Base-by-base conservation (phyloP, 2,113 vertebrate species). In the Otus sunia region DNA sequence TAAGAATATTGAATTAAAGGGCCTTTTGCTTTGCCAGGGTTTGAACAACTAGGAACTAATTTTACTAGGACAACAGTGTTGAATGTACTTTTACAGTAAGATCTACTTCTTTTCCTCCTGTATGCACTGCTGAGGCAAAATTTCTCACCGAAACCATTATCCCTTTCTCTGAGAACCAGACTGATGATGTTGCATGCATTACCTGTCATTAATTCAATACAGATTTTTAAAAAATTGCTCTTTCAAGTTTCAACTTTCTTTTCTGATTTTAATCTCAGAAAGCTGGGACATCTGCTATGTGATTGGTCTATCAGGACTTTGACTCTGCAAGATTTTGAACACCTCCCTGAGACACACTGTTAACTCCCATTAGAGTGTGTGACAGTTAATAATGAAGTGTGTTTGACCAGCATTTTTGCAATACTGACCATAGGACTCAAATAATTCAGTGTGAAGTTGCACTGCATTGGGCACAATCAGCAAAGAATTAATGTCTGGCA, bases 41-140 rank as follows among this genome's bases (percentile, higher is more conserved):
- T 91, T 83, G 50, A 80, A 43, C 25, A 77, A 63, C 21, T 74
- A 80, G n/a, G 26, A 88, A 83, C 77, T 77, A 58, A 63, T 90
- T 92, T 92, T 90, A 63, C n/a, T 32, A 49, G 63, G 26, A 69
- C 34, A 83, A 74, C 18, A 88, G 26, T 55, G 59, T 22, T 62
- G 26, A 53, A 45, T 49, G 12, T 85, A 59, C 45, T 85, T 92
- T 58, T 69, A 43, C 9, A 71, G 59, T n/a, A 83, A 66, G 37
- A 76, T 58, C 32, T 88, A 4, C 32, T 85, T 78, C 62, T 94
- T 76, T 36, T 62, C 77, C 37, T 69, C n/a, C 77, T 58, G 17
- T 41, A 30, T 36, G 21, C 14, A 23, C 16, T 55, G 20, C 50
- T 80, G 75, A 88, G 43, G n/a, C n/a, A 90, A 83, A 86, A 79